Base-by-base conservation (phyloP, 2,113 vertebrate genomes). In the Clarias magur region DNA sequence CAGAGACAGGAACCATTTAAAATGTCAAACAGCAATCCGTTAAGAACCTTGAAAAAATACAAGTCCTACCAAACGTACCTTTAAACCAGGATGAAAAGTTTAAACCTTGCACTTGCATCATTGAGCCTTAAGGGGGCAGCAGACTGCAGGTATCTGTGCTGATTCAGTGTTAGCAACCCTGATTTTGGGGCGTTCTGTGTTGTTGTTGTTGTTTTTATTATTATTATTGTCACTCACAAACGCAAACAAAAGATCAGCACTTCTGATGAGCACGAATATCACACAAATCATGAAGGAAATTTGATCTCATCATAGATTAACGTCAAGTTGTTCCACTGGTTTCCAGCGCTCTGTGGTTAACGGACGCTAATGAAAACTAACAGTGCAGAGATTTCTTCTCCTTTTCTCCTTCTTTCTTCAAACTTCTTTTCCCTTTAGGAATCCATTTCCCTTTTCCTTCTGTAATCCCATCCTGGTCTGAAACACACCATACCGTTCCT, bases 81-180 rank as follows among this genome's bases (percentile, higher is more conserved):
- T 42, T 48, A 10, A 42, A 72, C 68, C 30, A 38, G 70, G 34
- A 54, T 59, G 19, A 25, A 0, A 17, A 65, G 56, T 27, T 54
- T 19, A 67, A 34, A 57, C 1, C 48, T 15, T 59, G 79, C 75
- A 91, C 78, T 91, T 93, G 86, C 83, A 48, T 59, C 34, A 81
- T 76, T 9, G 0, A 72, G 48, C 91, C 94, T 84, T 80, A 83
- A 78, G 95, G 86, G 90, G 93, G 94, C 88, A 93, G 92, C 90
- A 94, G 87, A 86, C 54, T 78, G 38, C 83, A 86, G 80, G 48
- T 13, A 73, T 72, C 21, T 27, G 48, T 54, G 12, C 48, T 54
- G 23, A 25, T 23, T 3, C 72, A 23, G 10, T 13, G 21, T 12
- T 78, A 16, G 11, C 19, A 17, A 34, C 4, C 16, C 25, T 38